Evolutionary conservation across 2,113 vertebrate species (phyloP), one percentile per base, ranked within the genome.

Genomic region (Xiphophorus maculatus): DNA sequence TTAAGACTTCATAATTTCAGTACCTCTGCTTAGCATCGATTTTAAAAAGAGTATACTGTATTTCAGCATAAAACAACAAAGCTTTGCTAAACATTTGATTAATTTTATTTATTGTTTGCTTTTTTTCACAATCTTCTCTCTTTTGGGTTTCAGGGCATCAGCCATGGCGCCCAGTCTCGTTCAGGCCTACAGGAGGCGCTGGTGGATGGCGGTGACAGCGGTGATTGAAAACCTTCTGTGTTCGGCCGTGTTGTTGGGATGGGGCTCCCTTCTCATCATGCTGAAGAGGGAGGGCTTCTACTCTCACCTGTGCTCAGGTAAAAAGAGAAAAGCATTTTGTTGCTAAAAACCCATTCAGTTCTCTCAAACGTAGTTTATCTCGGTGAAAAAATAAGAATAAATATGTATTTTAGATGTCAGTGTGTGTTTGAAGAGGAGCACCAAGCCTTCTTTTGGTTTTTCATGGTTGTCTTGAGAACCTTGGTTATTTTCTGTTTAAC

Each of bases 221-320:
- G 93, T 96, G 65, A 40, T 97, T 71, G 97, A 98, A 82, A 98
- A 98, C 77, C 94, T 98, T 74, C 93, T 96, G 83, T 97, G 96
- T 82, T 97, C 96, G 0, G 96, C 97, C 0, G 96, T 97, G 71
- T 93, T 98, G 28, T 91, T 98, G 37, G 97, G 97, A 37, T 98
- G 97, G 97, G 95, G 92, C 60, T 97, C 97, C 35, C 87, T 98
- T 79, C 96, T 98, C 71, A 96, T 97, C 84, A 97, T 98, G 95
- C 94, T 98, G 58, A 96, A 97, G 80, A 87, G 79, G 0, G 94
- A 98, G 86, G 96, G 96, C 66, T 96, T 97, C 91, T 98, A 98
- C 87, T 96, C 96, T 7, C 90, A 95, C 85, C 61, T 96, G 22
- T 97, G 97, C 85, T 29, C 73, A 89, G 93, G 94, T 95, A 90